Base-by-base conservation (phyloP, 2,797 vertebrate species). In the Lacerta bilineata region DNA sequence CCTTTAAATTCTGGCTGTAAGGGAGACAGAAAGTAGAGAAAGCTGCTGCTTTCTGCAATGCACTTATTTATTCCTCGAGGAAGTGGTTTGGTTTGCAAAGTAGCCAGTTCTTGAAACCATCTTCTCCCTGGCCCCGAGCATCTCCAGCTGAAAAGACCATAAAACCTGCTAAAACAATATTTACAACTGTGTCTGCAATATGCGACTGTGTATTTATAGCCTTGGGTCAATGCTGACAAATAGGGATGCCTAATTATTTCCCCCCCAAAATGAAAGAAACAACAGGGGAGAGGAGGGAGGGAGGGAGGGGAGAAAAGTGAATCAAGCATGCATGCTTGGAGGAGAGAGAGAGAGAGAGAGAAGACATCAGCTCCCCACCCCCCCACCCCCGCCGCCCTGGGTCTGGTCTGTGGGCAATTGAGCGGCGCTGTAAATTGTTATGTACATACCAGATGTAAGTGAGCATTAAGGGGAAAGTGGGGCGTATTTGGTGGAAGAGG, bases 141-240 rank as follows among this genome's bases (percentile, higher is more conserved):
- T 82, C 93, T 92, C 87, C 91, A 80, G 91, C 94, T 93, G 90
- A 91, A 91, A 69, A 91, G 90, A 82, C 76, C 93, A 91, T 95
- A 95, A 95, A 95, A 95, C 84, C 91, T 33, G 75, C 93, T 95
- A 93, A 92, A 93, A 95, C 95, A 95, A 95, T 94, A 95, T 94
- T 96, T 95, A 95, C 92, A 92, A 93, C 90, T 68, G 87, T 85
- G 93, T 59, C 71, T 86, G 79, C 88, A 82, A 86, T 85, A 72
- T 93, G 93, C 89, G 91, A 46, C 1, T 93, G 85, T 71, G 84
- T 90, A 95, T 93, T 94, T 91, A 92, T 43, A 86, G 79, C 92
- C 92, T 92, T 92, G 93, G 93, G 94, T 91, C 83, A 95, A 86
- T 94, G 93, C 94, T 95, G 95, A 95, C 95, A 93, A 93, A 94